These are phyloP conservation scores for Synergus laeviventris DNA, from an alignment of 2,888 invertebrate genomes.

Conservation along the genomic window DNA sequence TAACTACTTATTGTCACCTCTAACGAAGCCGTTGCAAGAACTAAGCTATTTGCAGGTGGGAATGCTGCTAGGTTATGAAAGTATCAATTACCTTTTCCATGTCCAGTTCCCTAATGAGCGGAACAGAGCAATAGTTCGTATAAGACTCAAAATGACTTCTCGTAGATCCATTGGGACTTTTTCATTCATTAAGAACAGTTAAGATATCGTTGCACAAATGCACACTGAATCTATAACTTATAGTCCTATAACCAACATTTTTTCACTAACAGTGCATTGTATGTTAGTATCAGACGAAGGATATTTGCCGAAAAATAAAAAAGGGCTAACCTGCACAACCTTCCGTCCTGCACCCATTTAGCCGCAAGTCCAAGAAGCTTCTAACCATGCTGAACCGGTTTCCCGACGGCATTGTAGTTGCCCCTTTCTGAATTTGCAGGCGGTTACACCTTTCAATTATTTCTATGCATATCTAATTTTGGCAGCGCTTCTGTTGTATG, in stretches of 20 bases:
- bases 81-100: conserved; percentile 73
- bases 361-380: conserved; percentile 8
- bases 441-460: conserved; percentile 13
- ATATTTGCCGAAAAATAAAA: neutral
- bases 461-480: conserved; percentile 18
- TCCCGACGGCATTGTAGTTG: neutral
- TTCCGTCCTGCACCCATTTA: neutral
- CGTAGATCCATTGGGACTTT: conserved; percentile 53
- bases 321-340: neutral
- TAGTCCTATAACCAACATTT: neutral
- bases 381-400: conserved; percentile 3
- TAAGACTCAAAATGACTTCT: conserved; percentile 48
- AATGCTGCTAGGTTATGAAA: conserved; percentile 73
- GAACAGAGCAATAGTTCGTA: conserved; percentile 57
- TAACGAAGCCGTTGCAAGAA: conserved; percentile 71
- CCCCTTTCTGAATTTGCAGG: conserved; percentile 8
- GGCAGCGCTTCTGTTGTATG: neutral
- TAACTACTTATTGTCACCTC: conserved; percentile 75
- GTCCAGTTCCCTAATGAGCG: conserved; percentile 71
- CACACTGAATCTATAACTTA: conserved; percentile 1
- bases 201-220: conserved; percentile 1
- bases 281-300: no score
- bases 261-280: no score
- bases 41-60: conserved; percentile 70
- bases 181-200: conserved; percentile 41